phyloP scores from a whole-genome alignment of 92 coral and sea anemone genomes.

The Zoanthus sociatus region DNA sequence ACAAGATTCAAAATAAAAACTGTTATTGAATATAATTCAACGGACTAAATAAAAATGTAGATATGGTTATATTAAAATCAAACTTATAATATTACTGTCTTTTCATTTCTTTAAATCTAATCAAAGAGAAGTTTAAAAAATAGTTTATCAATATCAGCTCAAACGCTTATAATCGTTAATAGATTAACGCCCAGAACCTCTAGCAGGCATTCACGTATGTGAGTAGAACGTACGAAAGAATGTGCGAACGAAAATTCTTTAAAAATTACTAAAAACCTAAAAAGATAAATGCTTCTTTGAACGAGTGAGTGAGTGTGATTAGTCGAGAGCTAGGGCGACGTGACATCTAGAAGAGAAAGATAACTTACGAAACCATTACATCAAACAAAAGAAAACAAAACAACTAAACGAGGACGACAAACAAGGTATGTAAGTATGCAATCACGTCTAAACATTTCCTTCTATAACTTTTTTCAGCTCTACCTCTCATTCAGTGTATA shows the following conservation, averaged over 20 bases:
- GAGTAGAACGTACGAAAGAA: constrained; percentile 1
- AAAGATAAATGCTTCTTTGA: not conserved
- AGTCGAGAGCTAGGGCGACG: not conserved
- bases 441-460: not conserved
- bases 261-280: not conserved
- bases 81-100: too few species aligned
- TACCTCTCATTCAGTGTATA: not conserved
- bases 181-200: not conserved
- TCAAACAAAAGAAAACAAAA: not conserved
- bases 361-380: not conserved
- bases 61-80: too few species aligned
- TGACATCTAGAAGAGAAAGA: not conserved
- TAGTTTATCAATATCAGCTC: not conserved
- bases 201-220: not conserved
- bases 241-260: not conserved
- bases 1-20: too few species aligned
- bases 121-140: too few species aligned
- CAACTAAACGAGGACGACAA: not conserved
- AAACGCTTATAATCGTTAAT: not conserved
- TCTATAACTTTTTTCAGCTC: not conserved
- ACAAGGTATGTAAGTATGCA: constrained; percentile 10
- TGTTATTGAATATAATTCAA: too few species aligned
- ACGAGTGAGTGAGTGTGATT: constrained; percentile 6
- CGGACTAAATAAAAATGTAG: too few species aligned
- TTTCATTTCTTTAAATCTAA: too few species aligned